Conservation (phyloP, 2,888 invertebrate species). For the Erebia aethiops region DNA sequence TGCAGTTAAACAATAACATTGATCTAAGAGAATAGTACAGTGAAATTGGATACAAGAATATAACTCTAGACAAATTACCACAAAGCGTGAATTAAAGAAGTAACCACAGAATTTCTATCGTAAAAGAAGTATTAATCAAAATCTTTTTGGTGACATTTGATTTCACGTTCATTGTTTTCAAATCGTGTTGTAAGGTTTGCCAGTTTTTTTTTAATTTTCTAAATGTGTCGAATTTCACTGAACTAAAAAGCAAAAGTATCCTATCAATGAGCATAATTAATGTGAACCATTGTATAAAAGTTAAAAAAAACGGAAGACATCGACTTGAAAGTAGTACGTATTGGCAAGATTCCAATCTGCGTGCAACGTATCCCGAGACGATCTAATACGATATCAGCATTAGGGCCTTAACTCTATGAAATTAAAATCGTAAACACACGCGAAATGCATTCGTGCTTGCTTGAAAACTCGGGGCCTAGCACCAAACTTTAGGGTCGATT, state of each 20-base stretch:
- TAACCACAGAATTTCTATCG: too few species aligned
- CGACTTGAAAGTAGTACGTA: slow-evolving; percentile 3
- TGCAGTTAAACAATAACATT: not conserved
- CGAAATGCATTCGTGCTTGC: not conserved
- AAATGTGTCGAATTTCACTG: not conserved
- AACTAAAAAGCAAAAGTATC: not conserved
- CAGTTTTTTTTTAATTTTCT: not conserved
- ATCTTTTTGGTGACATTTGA: not conserved
- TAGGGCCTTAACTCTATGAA: slow-evolving; percentile 43
- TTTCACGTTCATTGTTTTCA: not conserved
- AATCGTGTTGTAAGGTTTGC: not conserved
- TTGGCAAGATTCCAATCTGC: slow-evolving; percentile 20
- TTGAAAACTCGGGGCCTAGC: not conserved
- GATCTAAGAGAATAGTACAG: not conserved
- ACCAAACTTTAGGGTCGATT: not conserved
- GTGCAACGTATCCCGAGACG: slow-evolving; percentile 24
- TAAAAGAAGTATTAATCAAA: not conserved
- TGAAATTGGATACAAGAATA: not conserved
- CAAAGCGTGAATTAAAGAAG: not conserved
- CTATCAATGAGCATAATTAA: slow-evolving; percentile 9
- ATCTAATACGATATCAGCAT: slow-evolving; percentile 22
- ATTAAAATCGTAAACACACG: slow-evolving; percentile 2
- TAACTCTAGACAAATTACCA: not conserved
- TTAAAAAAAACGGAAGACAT: slow-evolving; percentile 32
- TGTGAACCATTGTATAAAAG: slow-evolving; percentile 10